Base-by-base conservation (phyloP, 2,797 vertebrate genomes). In the Hypotaenidia okinawae region DNA sequence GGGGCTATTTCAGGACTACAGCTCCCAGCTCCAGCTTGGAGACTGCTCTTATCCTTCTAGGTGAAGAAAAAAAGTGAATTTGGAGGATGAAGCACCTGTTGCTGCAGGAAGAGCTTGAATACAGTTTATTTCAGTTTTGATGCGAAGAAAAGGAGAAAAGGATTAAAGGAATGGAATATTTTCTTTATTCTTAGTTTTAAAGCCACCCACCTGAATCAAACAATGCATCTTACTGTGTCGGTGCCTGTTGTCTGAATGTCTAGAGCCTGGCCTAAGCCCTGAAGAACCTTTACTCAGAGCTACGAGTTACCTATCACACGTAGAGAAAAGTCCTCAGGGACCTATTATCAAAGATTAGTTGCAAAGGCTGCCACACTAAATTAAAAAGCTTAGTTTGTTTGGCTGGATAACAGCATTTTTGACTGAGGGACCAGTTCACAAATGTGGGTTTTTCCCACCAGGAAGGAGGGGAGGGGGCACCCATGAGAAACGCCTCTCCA, bases 401-500 rank as follows among this genome's bases (percentile, higher is more conserved):
- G 63, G 49, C 35, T 32, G 28, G 25, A 10, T 61, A n/a, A 37
- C 22, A 55, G 9, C 19, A 3, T 23, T 72, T 82, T 85, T 52
- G 22, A 61, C 39, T 1, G 28, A 64, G 41, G 22, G 22, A 82
- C 27, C 16, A 25, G 21, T 10, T 17, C 70, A n/a, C 51, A 19
- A 22, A 18, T 8, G 47, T 19, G 15, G 14, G 17, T 24, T 63
- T 66, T 84, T 84, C 27, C 57, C 43, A 16, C 33, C 32, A 16
- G 69, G 41, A 49, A 69, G 70, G 66, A 33, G 15, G 18, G 52
- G 30, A 5, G 8, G 11, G 10, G 18, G 8, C 30, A 24, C 11
- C 9, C 3, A 1, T 1, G 45, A 64, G 69, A 41, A 57, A 37
- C 4, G 23, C 1, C 0, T 2, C 41, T 52, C 28, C 59, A 45